These are phyloP conservation scores for Eospalax fontanierii DNA, from an alignment of 2,797 vertebrate genomes.

Conservation along the genomic window DNA sequence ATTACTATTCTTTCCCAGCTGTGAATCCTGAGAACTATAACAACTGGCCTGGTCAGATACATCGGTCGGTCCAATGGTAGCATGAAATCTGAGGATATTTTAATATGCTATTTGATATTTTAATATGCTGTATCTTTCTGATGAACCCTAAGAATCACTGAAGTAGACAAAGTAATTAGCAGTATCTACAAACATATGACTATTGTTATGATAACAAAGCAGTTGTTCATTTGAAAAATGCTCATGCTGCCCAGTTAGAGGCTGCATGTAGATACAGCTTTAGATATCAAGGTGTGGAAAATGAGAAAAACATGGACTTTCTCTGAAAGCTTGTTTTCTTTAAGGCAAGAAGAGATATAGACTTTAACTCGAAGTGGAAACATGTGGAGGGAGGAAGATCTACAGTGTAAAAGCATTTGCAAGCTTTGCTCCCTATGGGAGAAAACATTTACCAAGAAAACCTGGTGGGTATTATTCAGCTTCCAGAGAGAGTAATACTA, in stretches of 20 bases:
- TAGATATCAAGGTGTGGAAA: not conserved
- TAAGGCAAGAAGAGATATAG: not conserved
- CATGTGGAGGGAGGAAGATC: not conserved
- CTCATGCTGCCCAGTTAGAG: constrained; percentile 15
- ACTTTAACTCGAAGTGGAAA: not conserved
- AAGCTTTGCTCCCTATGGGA: not conserved
- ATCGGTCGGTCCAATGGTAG: no score
- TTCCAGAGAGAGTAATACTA: not conserved
- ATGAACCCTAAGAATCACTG: not conserved
- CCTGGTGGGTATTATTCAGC: not conserved
- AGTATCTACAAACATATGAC: not conserved
- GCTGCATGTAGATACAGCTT: not conserved
- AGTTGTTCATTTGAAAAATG: not conserved
- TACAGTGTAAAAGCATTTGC: constrained; percentile 5
- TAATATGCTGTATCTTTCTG: not conserved
- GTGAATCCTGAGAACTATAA: no score
- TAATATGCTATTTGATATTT: not conserved
- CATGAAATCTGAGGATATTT: no score
- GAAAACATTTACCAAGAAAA: not conserved
- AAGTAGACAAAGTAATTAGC: constrained; percentile 13
- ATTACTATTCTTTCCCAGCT: no score
- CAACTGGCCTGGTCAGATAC: no score
- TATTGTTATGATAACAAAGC: not conserved
- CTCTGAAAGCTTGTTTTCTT: not conserved
- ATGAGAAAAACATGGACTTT: constrained; percentile 24